Base-by-base conservation (phyloP, 2,888 invertebrate species). In the Elegia similella region DNA sequence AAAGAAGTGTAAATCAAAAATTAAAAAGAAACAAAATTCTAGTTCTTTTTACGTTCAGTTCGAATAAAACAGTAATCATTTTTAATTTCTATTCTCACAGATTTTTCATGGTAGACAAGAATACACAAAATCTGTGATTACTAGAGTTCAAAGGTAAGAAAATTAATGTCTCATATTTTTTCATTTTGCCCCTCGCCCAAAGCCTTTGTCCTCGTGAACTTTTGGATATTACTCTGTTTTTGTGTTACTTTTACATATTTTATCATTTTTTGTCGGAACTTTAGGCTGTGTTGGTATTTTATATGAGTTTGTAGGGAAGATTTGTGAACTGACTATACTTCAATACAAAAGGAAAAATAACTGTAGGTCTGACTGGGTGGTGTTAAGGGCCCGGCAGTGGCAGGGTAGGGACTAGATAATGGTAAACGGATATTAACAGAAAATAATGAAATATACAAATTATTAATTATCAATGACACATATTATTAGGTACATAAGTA, bases 141-240 rank as follows among this genome's bases (percentile, higher is more conserved):
- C 47, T 7, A 30, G 29, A 17, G 30, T 47, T 47, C 47, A 47
- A 47, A 47, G 47, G 47, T 47, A 30, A 47, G 30, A 30, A 47
- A 23, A 47, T 47, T 47, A 47, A 47, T 47, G n/a, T 13, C 23
- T 30, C 7, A 47, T 30, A 23, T 47, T 47, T 47, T 47, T 46
- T 47, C 17, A 44, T 44, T 44, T 44, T 15, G 23, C 44, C 17
- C 12, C 13, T 17, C n/a, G 47, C 47, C 47, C 13, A 30, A 30
- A 7, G 1, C 8, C 13, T 30, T 47, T 47, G 47, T 47, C 7
- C 29, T n/a, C 32, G 29, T 15, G 30, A 30, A 47, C 30, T 47
- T 47, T 47, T 47, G 12, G 23, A 15, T 47, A 47, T 47, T 38
- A n/a, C 38, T 38, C 29, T 47, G 30, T 47, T 47, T 30, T 23